Conservation (phyloP, 2,113 vertebrate species). For the Camarhynchus parvulus region DNA sequence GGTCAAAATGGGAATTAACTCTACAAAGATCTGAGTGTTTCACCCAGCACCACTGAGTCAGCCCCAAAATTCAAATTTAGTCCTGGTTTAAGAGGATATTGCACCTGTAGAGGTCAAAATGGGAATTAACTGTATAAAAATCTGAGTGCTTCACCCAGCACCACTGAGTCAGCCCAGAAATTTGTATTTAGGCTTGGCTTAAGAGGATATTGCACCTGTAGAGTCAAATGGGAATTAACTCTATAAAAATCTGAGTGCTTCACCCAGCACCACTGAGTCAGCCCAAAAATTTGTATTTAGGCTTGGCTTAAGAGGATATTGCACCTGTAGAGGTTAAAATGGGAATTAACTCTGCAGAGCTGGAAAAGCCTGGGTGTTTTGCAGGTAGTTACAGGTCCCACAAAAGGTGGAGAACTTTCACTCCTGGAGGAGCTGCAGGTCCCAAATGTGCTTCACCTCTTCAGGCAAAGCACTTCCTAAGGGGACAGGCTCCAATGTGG, state of each 20-base stretch:
- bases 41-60: background rate
- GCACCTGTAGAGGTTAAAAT: background rate
- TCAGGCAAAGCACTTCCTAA: background rate
- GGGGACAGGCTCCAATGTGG: background rate
- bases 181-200: no score
- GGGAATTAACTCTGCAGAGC: background rate
- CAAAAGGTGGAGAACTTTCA: accelerated
- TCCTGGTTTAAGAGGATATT: background rate
- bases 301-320: background rate
- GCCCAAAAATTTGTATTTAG: no score
- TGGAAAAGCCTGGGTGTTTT: background rate
- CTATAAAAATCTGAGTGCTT: background rate
- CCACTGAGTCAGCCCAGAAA: background rate
- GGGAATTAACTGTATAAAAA: no score
- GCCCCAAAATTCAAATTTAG: no score
- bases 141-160: background rate
- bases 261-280: background rate
- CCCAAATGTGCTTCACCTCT: background rate
- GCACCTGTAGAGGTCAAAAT: background rate
- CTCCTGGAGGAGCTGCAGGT: background rate
- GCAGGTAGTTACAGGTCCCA: background rate
- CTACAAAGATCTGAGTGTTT: background rate
- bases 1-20: background rate
- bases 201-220: no score
- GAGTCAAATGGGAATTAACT: background rate